These are phyloP conservation scores for Emberiza fucata DNA, from an alignment of 2,113 vertebrate genomes.

Conservation along the genomic window DNA sequence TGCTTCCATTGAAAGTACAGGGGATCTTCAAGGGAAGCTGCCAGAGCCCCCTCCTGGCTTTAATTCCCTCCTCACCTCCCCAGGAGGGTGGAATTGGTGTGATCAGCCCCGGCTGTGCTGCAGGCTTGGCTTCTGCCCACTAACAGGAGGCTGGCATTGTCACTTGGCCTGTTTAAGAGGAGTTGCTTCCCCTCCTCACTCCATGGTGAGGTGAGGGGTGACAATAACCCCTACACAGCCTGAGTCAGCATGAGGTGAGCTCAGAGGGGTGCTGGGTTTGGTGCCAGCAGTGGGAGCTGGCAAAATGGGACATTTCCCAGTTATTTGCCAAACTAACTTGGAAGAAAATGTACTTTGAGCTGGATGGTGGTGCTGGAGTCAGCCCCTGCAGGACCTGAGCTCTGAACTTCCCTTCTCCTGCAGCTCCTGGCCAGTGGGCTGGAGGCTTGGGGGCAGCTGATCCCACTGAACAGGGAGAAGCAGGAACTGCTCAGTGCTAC, in stretches of 20 bases:
- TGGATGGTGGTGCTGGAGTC: rapidly evolving
- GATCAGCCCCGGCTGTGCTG: not conserved
- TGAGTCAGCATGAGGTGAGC: not conserved
- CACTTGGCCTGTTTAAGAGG: not conserved
- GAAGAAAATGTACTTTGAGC: not conserved
- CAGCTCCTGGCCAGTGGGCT: not conserved
- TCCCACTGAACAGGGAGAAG: not conserved
- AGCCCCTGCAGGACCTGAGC: not conserved
- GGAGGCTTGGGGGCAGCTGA: not conserved
- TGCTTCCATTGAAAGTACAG: rapidly evolving
- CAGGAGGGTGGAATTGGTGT: rapidly evolving
- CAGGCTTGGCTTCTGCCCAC: not conserved
- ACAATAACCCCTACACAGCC: not conserved
- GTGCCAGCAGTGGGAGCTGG: not conserved
- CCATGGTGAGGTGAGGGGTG: rapidly evolving
- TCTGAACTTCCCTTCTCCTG: not conserved
- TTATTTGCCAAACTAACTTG: not conserved
- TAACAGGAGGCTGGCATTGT: not conserved
- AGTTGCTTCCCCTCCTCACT: not conserved
- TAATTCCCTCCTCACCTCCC: rapidly evolving
- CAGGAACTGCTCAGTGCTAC: not conserved
- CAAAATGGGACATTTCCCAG: not conserved
- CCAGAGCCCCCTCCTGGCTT: not conserved
- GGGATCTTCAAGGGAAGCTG: not conserved
- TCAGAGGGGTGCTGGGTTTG: not conserved